A percentile compares a stretch with the other conserved stretches of the same genome.
Conservation (phyloP, 1,140 invertebrate species). For the Drosophila mojavensis region DNA sequence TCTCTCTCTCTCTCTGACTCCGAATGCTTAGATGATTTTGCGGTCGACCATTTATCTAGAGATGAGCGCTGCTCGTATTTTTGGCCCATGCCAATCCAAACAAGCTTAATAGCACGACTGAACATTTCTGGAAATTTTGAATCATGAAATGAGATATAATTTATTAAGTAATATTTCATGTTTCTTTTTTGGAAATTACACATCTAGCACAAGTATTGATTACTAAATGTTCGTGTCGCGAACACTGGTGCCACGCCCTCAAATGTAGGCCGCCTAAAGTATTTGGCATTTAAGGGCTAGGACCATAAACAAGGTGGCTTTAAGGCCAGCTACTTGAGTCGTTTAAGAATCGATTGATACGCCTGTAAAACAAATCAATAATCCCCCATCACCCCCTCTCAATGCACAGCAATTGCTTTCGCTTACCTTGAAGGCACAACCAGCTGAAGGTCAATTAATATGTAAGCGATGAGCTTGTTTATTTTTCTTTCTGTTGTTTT, state of each 20-base stretch:
- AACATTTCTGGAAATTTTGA: neutral
- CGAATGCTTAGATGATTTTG: neutral
- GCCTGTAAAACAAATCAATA: constrained; percentile 64
- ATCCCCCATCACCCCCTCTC: neutral
- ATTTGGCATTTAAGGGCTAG: constrained; percentile 10
- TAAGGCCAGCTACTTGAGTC: constrained; percentile 36
- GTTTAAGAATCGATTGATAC: constrained; percentile 62
- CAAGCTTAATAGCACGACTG: no score
- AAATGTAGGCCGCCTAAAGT: neutral
- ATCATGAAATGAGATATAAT: neutral
- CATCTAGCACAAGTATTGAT: no score
- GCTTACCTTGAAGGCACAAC: constrained; percentile 2
- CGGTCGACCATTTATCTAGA: constrained; percentile 1
- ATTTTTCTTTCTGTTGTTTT: neutral
- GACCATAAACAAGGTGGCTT: constrained; percentile 19
- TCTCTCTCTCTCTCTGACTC: neutral
- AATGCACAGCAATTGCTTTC: constrained; percentile 7
- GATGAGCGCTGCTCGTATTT: neutral
- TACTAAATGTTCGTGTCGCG: neutral
- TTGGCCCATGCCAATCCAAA: neutral
- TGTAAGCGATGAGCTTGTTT: constrained; percentile 58
- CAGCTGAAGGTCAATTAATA: constrained; percentile 73
- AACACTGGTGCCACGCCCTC: neutral
- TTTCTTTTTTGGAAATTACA: no score
- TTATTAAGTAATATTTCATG: no score